Percentiles rank a stretch among this genome's conserved stretches.
These are phyloP conservation scores for Anguilla marmorata DNA, from an alignment of 2,797 vertebrate genomes.

Conservation along the genomic window DNA sequence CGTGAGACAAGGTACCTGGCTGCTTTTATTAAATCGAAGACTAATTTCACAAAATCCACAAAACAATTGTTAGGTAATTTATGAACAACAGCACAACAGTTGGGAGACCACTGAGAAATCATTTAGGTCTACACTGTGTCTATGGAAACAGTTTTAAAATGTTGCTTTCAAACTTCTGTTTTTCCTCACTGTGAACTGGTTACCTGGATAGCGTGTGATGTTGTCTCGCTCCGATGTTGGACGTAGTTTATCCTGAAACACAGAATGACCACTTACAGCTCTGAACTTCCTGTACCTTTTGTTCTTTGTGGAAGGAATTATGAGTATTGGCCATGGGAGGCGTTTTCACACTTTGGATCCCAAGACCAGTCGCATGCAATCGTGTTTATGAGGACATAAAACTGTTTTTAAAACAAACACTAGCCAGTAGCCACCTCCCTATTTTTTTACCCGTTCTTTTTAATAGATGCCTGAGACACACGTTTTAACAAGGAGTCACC, in stretches of 20 bases:
- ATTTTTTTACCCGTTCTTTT: too few relatives aligned
- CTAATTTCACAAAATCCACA: not conserved
- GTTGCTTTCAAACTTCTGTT: not conserved
- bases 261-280: not conserved
- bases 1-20: not conserved
- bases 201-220: slow-evolving; percentile 23
- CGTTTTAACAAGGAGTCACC: not conserved
- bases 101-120: not conserved
- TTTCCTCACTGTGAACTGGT: slow-evolving; percentile 32
- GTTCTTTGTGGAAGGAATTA: slow-evolving; percentile 33
- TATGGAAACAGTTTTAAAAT: not conserved
- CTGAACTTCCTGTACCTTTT: not conserved
- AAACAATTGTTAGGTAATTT: not conserved
- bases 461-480: not conserved
- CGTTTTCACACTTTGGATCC: slow-evolving; percentile 33
- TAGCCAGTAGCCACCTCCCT: slow-evolving; percentile 36
- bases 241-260: not conserved
- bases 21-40: not conserved
- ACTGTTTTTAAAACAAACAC: slow-evolving; percentile 39
- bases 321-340: slow-evolving; percentile 40
- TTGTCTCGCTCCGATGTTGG: not conserved
- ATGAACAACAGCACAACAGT: not conserved
- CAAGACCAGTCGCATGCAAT: not conserved
- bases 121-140: not conserved
- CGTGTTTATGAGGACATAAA: not conserved